phyloP scores from a whole-genome alignment of 2,888 invertebrate species.

The Aelia acuminata region DNA sequence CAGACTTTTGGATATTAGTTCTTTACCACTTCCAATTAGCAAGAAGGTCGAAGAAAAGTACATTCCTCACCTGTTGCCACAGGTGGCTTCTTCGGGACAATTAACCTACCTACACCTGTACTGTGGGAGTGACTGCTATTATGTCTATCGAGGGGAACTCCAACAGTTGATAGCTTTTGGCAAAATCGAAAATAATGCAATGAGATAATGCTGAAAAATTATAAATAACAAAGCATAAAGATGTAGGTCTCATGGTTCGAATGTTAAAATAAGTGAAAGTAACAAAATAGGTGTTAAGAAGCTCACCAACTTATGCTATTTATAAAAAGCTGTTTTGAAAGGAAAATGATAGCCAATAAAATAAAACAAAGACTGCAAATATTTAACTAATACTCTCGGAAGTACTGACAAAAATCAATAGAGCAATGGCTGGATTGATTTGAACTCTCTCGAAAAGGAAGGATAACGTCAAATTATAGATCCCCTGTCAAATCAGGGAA shows the following conservation, averaged over 20 bases:
- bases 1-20: neutral
- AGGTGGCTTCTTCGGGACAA: neutral
- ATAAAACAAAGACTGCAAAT: neutral
- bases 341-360: neutral
- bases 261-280: no score
- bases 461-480: neutral
- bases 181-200: neutral
- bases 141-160: neutral
- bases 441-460: neutral
- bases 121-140: neutral
- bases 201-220: neutral
- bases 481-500: neutral
- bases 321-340: neutral
- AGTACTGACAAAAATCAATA: neutral
- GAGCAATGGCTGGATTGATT: neutral
- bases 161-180: neutral
- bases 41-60: neutral
- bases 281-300: no score
- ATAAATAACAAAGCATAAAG: neutral
- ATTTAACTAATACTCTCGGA: neutral
- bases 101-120: neutral
- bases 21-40: neutral
- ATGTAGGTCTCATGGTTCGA: no score
- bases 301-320: no score
- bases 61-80: neutral